These are phyloP conservation scores for Rhea pennata DNA, from an alignment of 2,113 vertebrate species.

Conservation along the genomic window DNA sequence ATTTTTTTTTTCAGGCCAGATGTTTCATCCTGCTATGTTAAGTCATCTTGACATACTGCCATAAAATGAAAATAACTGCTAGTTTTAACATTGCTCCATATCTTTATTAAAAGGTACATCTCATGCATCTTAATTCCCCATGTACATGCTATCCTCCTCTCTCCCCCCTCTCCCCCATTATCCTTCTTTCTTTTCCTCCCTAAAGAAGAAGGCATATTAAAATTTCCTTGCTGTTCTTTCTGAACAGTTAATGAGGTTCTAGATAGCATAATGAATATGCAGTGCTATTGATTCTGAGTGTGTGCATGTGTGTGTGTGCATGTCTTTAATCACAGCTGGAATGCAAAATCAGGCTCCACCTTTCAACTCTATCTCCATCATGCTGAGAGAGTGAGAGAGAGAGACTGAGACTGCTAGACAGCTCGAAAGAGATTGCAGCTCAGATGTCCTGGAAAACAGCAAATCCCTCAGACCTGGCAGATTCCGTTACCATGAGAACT, in stretches of 20 bases:
- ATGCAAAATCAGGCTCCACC: constrained; percentile 84
- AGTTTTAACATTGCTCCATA: constrained; percentile 72
- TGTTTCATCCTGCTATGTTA: constrained; percentile 75
- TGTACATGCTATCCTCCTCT: constrained; percentile 18
- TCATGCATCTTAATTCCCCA: constrained; percentile 76
- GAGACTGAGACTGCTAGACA: constrained; percentile 85
- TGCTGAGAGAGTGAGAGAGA: constrained; percentile 82
- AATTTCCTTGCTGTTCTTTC: constrained; percentile 65
- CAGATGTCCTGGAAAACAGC: constrained; percentile 90
- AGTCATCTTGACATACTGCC: constrained; percentile 78
- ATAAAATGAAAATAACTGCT: constrained; percentile 76
- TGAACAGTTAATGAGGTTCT: constrained; percentile 81
- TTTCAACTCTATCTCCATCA: constrained; percentile 86
- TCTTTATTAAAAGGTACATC: constrained; percentile 75
- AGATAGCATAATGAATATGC: constrained; percentile 81
- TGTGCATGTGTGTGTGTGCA: not conserved
- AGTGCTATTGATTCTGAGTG: constrained; percentile 61
- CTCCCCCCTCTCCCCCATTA: constrained; percentile 19
- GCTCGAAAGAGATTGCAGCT: constrained; percentile 88
- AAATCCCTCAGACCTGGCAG: constrained; percentile 91
- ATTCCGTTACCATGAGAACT: constrained; percentile 94
- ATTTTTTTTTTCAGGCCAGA: constrained; percentile 58
- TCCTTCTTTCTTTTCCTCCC: constrained; percentile 1
- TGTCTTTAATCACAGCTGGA: constrained; percentile 86
- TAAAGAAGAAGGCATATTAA: constrained; percentile 65